Evolutionary conservation across 1,140 invertebrate species (phyloP).

Genomic region (Heliconius hewitsoni): DNA sequence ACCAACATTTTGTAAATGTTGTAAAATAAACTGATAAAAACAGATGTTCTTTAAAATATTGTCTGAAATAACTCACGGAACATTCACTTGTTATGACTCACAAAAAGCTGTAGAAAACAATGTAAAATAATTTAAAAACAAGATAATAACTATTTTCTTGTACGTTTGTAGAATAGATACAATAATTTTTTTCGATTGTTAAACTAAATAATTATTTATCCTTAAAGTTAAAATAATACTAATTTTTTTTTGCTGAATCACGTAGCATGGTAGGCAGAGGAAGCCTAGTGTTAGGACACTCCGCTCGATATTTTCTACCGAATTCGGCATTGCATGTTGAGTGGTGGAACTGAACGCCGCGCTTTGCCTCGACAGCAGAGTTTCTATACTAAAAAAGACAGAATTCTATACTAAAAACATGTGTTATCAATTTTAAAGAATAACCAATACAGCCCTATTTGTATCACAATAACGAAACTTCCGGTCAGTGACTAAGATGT

Average conservation of each 20-base stretch:
- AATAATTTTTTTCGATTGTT: too few relatives aligned
- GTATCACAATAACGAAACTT: background rate
- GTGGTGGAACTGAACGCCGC: too few relatives aligned
- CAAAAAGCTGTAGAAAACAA: background rate
- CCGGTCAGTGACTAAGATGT: constrained; percentile 10
- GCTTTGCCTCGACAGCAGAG: too few relatives aligned
- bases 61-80: background rate
- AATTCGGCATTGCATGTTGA: too few relatives aligned
- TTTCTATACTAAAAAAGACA: background rate
- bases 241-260: too few relatives aligned
- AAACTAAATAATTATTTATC: background rate
- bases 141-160: background rate
- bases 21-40: too few relatives aligned
- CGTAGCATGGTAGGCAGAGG: too few relatives aligned
- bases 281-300: too few relatives aligned
- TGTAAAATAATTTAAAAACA: background rate
- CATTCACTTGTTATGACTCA: background rate
- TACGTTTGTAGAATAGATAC: background rate
- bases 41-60: too few relatives aligned
- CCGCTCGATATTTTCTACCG: too few relatives aligned
- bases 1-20: too few relatives aligned
- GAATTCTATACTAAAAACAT: background rate
- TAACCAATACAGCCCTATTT: background rate
- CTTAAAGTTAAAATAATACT: background rate
- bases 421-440: background rate